Evolutionary conservation across 1,140 invertebrate genomes (phyloP), one percentile per base, ranked within the genome.

Genomic region (Archivesica marissinica): DNA sequence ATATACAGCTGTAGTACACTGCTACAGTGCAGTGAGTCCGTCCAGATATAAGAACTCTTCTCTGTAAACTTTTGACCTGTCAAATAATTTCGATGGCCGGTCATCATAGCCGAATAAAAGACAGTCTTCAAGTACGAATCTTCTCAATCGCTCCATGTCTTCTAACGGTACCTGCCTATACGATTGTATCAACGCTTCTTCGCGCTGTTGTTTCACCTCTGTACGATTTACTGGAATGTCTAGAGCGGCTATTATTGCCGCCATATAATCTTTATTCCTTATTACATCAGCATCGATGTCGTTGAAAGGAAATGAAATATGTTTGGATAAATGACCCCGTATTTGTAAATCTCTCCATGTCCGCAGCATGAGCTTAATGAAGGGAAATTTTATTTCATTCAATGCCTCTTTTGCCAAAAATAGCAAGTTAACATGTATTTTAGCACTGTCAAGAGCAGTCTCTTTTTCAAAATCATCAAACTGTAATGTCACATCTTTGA

Each of bases 101-200:
- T 25, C n/a, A 28, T 85, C 74, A 56, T 85, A 85, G 44, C 25
- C 59, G 38, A 85, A 78, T 23, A 87, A 35, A 30, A n/a, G 13
- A 47, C 74, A 85, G 38, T 85, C 83, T 28, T 39, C 35, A 17
- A 39, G 38, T 6, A 85, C 20, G 17, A 50, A 66, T 41, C 68
- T 23, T 54, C 59, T 59, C 20, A 78, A 38, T 47, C 54, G 56
- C 4, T 52, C 20, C 39, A 78, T 47, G 4, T 50, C 38, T 25
- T 76, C 75, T 17, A 38, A 11, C 13, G 83, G 35, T 7, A 85
- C 50, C 13, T n/a, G 20, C 9, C 72, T 39, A 20, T 68, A 78
- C 3, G 83, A 74, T 54, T 85, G 52, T 13, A 50, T 50, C 13
- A 78, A 30, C 13, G 74, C 83, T 3, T 66, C 72, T 13, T 50